Base-by-base conservation (phyloP, 2,797 vertebrate species). In the Thamnophis elegans region DNA sequence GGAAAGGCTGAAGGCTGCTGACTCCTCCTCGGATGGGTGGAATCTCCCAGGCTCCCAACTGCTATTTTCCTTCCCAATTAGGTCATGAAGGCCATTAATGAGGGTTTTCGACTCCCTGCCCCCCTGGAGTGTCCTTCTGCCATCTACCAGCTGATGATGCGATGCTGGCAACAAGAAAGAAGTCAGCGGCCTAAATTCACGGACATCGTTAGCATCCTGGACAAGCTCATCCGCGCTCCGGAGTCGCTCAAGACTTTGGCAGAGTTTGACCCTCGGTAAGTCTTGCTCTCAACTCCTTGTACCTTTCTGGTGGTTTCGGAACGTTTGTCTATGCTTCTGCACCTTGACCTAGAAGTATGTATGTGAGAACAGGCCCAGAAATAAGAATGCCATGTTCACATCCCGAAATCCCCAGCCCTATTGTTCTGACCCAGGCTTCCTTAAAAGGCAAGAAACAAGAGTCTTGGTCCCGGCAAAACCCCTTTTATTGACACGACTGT, bases 81-180 rank as follows among this genome's bases (percentile, higher is more conserved):
- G 99, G 99, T 99, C 93, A 99, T 99, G 99, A 99, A 99, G 94
- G 98, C 98, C 82, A 99, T 99, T 96, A 99, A 99, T 0, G 99
- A 99, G 4, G 99, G 98, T 42, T 99, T 99, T 98, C 98, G 99
- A 95, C 98, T 99, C 7, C 99, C 99, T 0, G 99, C 99, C 0
- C 99, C 99, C 0, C 98, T 99, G 98, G 98, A 99, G 96, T 99
- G 99, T 25, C 99, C 99, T 0, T 99, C 99, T 0, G 98, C 99
- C 51, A 98, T 99, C 96, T 98, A 99, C 97, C 99, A 99, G 97
- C 98, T 99, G 94, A 99, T 99, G 99, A 97, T 99, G 91, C 98
- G 99, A 95, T 99, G 99, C 96, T 99, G 99, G 99, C 98, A 98
- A 95, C 98, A 99, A 92, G 99, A 99, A 51, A 98, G 98, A 3